Conservation (phyloP, 2,888 invertebrate genomes). For the Melanophora roralis region DNA sequence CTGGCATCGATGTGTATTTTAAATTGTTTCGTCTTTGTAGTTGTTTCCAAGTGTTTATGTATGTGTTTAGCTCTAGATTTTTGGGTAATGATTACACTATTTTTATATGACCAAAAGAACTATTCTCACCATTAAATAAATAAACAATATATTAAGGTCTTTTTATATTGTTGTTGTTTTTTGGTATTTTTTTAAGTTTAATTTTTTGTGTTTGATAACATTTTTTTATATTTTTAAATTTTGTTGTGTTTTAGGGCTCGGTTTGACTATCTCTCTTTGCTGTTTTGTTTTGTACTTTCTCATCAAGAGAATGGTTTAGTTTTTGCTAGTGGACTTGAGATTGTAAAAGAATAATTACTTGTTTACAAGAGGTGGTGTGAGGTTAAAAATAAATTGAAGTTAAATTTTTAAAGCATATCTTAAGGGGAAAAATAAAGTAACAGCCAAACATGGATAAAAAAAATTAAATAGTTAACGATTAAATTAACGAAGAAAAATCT, state of each 20-base stretch:
- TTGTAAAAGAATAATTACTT: no score
- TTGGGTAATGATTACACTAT: constrained; percentile 1
- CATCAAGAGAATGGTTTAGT: background rate
- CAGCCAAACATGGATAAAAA: no score
- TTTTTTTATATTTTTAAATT: background rate
- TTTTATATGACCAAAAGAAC: constrained; percentile 7
- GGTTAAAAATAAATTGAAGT: no score
- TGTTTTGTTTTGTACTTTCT: background rate
- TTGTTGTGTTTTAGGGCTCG: background rate
- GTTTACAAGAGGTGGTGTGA: no score
- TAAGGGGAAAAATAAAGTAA: background rate
- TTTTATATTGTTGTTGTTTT: background rate
- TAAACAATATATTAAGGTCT: constrained; percentile 5
- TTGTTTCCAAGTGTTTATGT: background rate
- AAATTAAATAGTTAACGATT: no score
- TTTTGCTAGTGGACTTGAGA: no score
- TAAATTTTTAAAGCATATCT: background rate
- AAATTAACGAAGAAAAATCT: no score
- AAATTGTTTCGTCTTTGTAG: background rate
- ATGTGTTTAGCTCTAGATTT: no score
- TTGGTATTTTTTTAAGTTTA: background rate
- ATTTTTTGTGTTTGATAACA: background rate
- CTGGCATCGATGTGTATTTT: constrained; percentile 10
- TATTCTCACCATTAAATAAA: constrained; percentile 36
- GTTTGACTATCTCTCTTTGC: background rate